These are phyloP conservation scores for Dipodomys ordii DNA, from an alignment of 2,113 vertebrate species.

Conservation along the genomic window DNA sequence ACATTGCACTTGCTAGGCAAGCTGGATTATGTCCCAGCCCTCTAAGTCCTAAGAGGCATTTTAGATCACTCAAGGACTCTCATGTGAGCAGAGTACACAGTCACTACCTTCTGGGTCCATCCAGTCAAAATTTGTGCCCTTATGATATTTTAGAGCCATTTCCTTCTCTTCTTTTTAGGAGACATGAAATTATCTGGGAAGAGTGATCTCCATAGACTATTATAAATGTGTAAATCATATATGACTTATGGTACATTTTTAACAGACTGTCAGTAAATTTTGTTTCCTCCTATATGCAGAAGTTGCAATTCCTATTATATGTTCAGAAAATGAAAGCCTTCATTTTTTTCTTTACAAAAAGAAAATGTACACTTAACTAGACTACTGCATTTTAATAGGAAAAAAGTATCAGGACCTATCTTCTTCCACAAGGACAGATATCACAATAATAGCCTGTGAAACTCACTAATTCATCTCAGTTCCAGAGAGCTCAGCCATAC, in stretches of 20 bases:
- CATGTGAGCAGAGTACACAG: not conserved
- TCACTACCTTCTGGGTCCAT: not conserved
- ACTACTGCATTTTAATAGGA: not conserved
- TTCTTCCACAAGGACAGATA: not conserved
- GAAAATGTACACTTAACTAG: not conserved
- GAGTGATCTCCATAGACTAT: slow-evolving; percentile 20
- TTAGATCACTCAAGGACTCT: not conserved
- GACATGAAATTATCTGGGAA: slow-evolving; percentile 54
- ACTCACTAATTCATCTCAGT: not conserved
- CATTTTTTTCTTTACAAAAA: not conserved
- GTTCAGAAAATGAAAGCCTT: slow-evolving; percentile 43
- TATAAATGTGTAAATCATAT: slow-evolving; percentile 45
- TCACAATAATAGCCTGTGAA: not conserved
- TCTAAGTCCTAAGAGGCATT: not conserved
- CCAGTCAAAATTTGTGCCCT: not conserved
- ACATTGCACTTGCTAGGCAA: no score
- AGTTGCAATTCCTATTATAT: not conserved
- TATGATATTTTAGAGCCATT: slow-evolving; percentile 30
- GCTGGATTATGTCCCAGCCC: no score
- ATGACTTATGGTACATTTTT: slow-evolving; percentile 21
- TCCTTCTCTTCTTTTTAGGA: not conserved
- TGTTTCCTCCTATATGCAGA: not conserved
- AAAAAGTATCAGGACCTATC: not conserved
- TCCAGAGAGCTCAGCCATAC: not conserved
- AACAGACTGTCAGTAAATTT: slow-evolving; percentile 49